Base-by-base conservation (phyloP, 1,140 invertebrate species). In the Musca domestica region DNA sequence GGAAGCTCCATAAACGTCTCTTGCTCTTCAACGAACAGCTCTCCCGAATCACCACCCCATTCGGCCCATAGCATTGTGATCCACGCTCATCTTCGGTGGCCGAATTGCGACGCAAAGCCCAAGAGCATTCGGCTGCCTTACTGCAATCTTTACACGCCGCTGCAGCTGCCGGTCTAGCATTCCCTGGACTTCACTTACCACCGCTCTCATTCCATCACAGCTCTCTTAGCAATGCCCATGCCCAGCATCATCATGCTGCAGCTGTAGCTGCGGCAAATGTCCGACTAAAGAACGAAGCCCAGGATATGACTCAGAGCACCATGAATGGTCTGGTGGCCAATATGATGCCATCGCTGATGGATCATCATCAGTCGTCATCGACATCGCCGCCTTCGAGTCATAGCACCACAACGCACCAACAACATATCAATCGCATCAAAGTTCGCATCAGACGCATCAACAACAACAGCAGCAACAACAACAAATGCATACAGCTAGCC, bases 71-170 rank as follows among this genome's bases (percentile, higher is more conserved):
- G 17, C 23, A 65, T 63, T 71, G 75, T n/a, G 86, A 87, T 81
- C 85, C 87, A 69, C 84, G 92, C 66, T 91, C 88, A n/a, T 90
- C 89, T 68, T 94, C 91, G 79, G 91, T 95, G 17, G 93, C 93
- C 0, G 93, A 95, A 74, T 83, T 95, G 9, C 85, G 94, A 14
- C 86, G 94, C 23, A 95, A 95, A 80, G 94, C 94, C 0, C 92
- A 95, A 78, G 94, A 95, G 76, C 94, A 96, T 80, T 93, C 92
- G 1, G 93, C 94, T 0, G 93, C 93, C 0, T 83, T 94, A 12
- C 81, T 93, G 61, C 91, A 92, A 74, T 90, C 88, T 19, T 82
- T 92, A 23, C 91, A 88, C 68, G 84, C 77, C 74, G 85, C 83
- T 77, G 87, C 84, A 73, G 87, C 80, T 74, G 84, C 67, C 67